Evolutionary conservation across 1,140 invertebrate genomes (phyloP).

Genomic region (Conus betulinus): DNA sequence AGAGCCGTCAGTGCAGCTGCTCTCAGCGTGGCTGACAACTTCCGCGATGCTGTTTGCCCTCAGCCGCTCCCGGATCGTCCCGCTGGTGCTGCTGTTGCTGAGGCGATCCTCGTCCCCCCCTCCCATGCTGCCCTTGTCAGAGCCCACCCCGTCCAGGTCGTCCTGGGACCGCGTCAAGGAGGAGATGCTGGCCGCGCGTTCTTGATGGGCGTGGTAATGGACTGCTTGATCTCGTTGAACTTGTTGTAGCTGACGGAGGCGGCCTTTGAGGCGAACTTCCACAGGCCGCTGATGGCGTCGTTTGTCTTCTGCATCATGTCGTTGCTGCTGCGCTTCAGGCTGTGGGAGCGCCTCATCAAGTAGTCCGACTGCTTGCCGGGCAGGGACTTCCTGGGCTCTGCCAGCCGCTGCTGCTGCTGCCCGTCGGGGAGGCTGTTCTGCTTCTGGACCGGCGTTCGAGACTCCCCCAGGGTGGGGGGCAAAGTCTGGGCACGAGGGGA

Average conservation of each 20-base stretch:
- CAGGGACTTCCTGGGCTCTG: slow-evolving; percentile 27
- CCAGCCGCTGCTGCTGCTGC: neutral
- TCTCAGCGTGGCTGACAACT: slow-evolving; percentile 36
- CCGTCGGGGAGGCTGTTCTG: slow-evolving; percentile 24
- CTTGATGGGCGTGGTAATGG: slow-evolving; percentile 79
- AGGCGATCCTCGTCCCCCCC: slow-evolving; percentile 21
- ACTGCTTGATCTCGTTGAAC: slow-evolving; percentile 94
- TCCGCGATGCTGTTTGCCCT: slow-evolving; percentile 40
- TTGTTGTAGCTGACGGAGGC: slow-evolving; percentile 87
- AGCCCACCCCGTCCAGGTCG: slow-evolving; percentile 45
- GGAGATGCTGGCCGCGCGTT: slow-evolving; percentile 59
- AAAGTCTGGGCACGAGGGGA: neutral
- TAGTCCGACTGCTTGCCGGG: slow-evolving; percentile 33
- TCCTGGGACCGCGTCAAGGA: slow-evolving; percentile 43
- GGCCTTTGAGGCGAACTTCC: slow-evolving; percentile 84
- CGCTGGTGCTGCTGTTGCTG: slow-evolving; percentile 27
- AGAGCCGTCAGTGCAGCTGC: slow-evolving; percentile 35
- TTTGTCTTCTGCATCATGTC: slow-evolving; percentile 60
- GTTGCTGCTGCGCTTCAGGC: slow-evolving; percentile 49
- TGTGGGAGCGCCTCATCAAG: slow-evolving; percentile 41
- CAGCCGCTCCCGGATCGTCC: slow-evolving; percentile 32
- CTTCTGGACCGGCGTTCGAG: slow-evolving; percentile 16
- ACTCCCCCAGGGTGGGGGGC: neutral
- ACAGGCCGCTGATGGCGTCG: slow-evolving; percentile 67
- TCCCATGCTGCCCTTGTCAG: slow-evolving; percentile 35